Evolutionary conservation across 2,888 invertebrate species (phyloP).

Genomic region (Diaprepes abbreviatus): DNA sequence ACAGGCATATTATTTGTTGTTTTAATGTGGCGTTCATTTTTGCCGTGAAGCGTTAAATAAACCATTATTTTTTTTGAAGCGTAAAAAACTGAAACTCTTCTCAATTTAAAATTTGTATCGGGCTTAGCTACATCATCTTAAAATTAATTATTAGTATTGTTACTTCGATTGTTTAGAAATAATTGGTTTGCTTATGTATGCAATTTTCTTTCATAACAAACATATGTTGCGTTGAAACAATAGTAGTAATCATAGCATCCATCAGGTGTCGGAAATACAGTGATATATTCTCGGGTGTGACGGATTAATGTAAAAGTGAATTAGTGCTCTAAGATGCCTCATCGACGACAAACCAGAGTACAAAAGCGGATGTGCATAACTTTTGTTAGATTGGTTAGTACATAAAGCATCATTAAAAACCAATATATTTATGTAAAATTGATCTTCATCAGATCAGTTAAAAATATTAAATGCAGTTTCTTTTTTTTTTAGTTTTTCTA

Average conservation of each 20-base stretch:
- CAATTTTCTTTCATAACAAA: conserved; percentile 1
- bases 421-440: too few relatives aligned
- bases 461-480: too few relatives aligned
- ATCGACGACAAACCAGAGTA: not conserved
- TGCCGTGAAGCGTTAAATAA: not conserved
- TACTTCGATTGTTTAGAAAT: conserved; percentile 6
- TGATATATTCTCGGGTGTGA: too few relatives aligned
- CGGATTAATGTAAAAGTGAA: too few relatives aligned
- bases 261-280: not conserved
- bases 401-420: too few relatives aligned
- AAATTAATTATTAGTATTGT: too few relatives aligned
- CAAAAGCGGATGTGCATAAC: not conserved
- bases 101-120: too few relatives aligned
- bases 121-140: too few relatives aligned
- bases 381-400: conserved; percentile 9
- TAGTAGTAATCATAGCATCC: not conserved
- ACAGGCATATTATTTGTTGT: not conserved
- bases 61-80: not conserved
- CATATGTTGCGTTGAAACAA: not conserved
- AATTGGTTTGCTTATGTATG: conserved; percentile 1
- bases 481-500: too few relatives aligned
- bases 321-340: conserved; percentile 3
- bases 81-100: not conserved
- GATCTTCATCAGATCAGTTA: too few relatives aligned
- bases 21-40: not conserved